Percentiles rank a stretch among this genome's conserved stretches.
These are phyloP conservation scores for Orthonyx spaldingii DNA, from an alignment of 2,113 vertebrate species.

Conservation along the genomic window DNA sequence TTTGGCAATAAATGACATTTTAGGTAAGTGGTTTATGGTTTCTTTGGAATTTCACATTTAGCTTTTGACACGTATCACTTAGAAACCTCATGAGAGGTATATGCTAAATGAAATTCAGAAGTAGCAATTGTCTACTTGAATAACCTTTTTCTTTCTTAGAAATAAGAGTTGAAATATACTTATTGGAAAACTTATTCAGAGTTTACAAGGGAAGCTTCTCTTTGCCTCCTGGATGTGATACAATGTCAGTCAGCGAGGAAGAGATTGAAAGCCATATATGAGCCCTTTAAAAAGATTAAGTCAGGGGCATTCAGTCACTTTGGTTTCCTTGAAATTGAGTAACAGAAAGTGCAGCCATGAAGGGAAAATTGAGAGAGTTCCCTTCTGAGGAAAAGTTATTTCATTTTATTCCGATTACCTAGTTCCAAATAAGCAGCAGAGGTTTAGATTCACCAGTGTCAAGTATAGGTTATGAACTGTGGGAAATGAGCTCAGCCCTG, in stretches of 20 bases:
- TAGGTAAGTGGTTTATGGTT: not conserved
- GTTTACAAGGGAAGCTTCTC: not conserved
- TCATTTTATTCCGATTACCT: not conserved
- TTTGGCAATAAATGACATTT: not conserved
- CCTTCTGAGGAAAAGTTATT: not conserved
- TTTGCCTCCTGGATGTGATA: not conserved
- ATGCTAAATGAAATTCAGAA: not conserved
- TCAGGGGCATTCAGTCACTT: not conserved
- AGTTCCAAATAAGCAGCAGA: not conserved
- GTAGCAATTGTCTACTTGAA: not conserved
- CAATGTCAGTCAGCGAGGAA: accelerated
- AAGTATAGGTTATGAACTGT: not conserved
- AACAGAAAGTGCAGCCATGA: not conserved
- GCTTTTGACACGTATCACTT: not conserved
- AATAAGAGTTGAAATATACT: not conserved
- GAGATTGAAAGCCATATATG: not conserved
- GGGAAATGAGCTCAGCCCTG: not conserved
- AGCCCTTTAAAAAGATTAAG: not conserved
- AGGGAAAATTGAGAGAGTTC: not conserved
- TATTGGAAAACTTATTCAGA: not conserved
- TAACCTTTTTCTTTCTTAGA: not conserved
- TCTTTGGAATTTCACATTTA: not conserved
- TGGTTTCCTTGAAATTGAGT: not conserved
- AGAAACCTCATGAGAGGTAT: not conserved
- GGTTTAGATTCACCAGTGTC: not conserved